Evolutionary conservation across 1,140 invertebrate genomes (phyloP), one percentile per base, ranked within the genome.

Genomic region (Octopus bimaculoides): DNA sequence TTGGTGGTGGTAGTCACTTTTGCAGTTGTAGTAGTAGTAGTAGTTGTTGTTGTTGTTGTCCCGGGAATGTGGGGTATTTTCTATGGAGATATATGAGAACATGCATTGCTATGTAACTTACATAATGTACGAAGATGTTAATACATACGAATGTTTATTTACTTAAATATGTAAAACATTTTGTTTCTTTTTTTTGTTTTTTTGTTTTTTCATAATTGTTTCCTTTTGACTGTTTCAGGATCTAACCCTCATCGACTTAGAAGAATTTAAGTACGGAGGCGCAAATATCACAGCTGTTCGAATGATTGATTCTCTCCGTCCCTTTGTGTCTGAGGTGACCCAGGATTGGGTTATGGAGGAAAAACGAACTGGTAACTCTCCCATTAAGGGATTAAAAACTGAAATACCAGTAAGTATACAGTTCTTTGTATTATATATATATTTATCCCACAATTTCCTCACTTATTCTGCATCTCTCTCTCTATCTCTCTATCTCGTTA

Each of bases 221-320:
- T 20, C 5, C 52, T 54, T 74, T 54, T 71, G 52, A 41, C 26
- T 41, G 26, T 82, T 77, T 77, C 82, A 89, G 88, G 89, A 90
- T 82, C 69, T 89, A 4, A 87, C 86, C 9, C 81, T 86, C n/a
- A 82, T 89, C 17, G 86, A 90, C 77, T 80, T 90, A 56, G 86
- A 87, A 74, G 86, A 89, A 61, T 90, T 85, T 77, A 85, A 83
- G 77, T 85, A 89, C 79, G 88, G 86, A 54, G 86, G 85, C 17
- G 88, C 86, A 14, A 90, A 90, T 82, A 86, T 90, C 54, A 90
- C 89, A 9, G 86, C 86, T 26, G 85, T 88, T 71, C 81, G 88
- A 14, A 79, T 90, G 10, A 87, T 90, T n/a, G 84, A 89, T 78
- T 85, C 86, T 5, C 78, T 81, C 7, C 80, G 83, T 56, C 83